phyloP scores from a whole-genome alignment of 2,888 invertebrate genomes.

The Sialis lutaria region DNA sequence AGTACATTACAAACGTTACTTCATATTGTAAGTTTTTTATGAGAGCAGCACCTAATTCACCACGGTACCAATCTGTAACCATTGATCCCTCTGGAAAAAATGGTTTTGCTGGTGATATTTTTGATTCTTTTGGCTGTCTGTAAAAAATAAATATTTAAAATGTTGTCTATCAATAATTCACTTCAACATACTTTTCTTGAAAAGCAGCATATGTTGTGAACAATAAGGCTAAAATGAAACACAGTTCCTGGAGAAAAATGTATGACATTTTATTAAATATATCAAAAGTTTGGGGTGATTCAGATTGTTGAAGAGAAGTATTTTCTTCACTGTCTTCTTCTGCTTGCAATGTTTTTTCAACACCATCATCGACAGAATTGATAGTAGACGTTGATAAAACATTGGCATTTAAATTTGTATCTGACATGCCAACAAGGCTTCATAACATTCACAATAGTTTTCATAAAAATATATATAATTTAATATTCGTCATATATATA shows the following conservation, averaged over 20 bases:
- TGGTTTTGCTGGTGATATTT: constrained; percentile 40
- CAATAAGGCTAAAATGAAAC: constrained; percentile 42
- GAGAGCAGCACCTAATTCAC: constrained; percentile 47
- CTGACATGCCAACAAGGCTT: constrained; percentile 12
- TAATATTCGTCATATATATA: too few relatives aligned
- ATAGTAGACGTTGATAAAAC: background rate
- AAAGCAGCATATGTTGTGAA: constrained; percentile 52
- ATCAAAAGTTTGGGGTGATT: constrained; percentile 3
- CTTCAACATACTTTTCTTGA: constrained; percentile 45
- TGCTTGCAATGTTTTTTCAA: background rate
- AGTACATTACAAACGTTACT: constrained; percentile 78
- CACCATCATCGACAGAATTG: background rate
- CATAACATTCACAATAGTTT: constrained; percentile 3
- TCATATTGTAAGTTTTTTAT: constrained; percentile 31
- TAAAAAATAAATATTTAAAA: constrained; percentile 13
- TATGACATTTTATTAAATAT: constrained; percentile 29
- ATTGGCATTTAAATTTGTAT: constrained; percentile 7
- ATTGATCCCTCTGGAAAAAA: constrained; percentile 53
- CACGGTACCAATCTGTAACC: constrained; percentile 62
- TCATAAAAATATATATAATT: background rate
- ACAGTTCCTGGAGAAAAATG: constrained; percentile 44
- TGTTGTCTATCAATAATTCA: background rate
- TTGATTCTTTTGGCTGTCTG: constrained; percentile 38
- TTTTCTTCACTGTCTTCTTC: constrained; percentile 6
- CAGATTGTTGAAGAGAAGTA: constrained; percentile 3